A percentile compares a stretch with the other conserved stretches of the same genome.
Conservation (phyloP, 53 echinoderm and acorn worm genomes). For the Mesocentrotus franciscanus region DNA sequence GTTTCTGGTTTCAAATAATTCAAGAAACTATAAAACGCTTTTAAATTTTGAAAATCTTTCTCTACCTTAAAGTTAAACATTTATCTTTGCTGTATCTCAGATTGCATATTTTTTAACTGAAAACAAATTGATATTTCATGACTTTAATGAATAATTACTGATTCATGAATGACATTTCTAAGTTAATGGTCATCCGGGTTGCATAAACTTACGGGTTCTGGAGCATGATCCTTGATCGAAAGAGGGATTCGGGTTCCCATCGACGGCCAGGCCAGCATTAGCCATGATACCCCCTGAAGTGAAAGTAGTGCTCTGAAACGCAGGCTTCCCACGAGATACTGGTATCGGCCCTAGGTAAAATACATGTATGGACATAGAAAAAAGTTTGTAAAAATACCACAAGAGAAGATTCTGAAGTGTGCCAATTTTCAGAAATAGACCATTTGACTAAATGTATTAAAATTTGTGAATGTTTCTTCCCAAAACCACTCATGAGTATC, state of each 20-base stretch:
- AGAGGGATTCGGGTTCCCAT: conserved; percentile 80
- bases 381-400: neutral
- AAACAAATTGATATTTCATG: too few relatives aligned
- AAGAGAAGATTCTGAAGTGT: neutral
- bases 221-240: conserved; percentile 79
- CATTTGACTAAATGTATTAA: too few relatives aligned
- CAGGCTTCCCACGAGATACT: conserved; percentile 65
- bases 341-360: conserved; percentile 37
- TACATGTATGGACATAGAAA: neutral
- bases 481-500: too few relatives aligned
- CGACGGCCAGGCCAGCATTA: conserved; percentile 70
- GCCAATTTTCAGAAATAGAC: neutral
- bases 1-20: neutral
- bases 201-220: conserved; percentile 79
- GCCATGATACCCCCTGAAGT: neutral
- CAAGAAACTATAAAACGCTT: neutral
- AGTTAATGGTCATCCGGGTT: neutral
- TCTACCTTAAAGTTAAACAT: neutral
- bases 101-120: too few relatives aligned
- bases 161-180: neutral
- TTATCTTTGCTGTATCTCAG: too few relatives aligned
- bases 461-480: too few relatives aligned
- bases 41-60: neutral
- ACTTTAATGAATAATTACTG: too few relatives aligned
- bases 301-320: conserved; percentile 67